Conservation (phyloP, 1,140 invertebrate genomes). For the Penaeus vannamei region DNA sequence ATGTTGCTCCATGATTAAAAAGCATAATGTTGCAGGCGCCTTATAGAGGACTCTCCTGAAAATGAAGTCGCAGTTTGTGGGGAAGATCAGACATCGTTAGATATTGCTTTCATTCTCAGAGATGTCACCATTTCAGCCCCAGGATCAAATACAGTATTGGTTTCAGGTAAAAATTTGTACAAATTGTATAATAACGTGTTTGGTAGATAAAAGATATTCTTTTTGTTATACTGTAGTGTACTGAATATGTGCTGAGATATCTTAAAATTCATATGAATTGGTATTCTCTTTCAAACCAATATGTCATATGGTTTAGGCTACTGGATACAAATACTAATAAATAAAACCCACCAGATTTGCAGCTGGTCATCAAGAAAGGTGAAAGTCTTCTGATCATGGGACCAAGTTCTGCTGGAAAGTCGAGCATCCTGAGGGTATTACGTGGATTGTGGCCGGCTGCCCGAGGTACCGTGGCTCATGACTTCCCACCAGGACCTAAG, state of each 20-base stretch:
- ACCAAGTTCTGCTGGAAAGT: conserved; percentile 78
- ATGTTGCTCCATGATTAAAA: too few species aligned
- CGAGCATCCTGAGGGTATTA: conserved; percentile 76
- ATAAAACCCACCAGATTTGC: conserved; percentile 70
- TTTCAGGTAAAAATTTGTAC: conserved; percentile 43
- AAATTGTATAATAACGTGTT: neutral
- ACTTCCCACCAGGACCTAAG: conserved; percentile 69
- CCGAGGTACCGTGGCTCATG: conserved; percentile 71
- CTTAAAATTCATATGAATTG: too few species aligned
- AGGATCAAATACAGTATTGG: conserved; percentile 65
- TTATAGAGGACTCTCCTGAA: conserved; percentile 31
- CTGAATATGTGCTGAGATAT: too few species aligned
- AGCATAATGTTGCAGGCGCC: neutral
- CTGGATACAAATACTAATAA: too few species aligned
- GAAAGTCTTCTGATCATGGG: conserved; percentile 76
- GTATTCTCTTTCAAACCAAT: too few species aligned
- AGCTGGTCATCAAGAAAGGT: conserved; percentile 72
- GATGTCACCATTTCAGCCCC: conserved; percentile 59
- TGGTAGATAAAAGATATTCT: neutral
- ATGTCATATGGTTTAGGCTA: too few species aligned
- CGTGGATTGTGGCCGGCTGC: conserved; percentile 76
- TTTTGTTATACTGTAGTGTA: too few species aligned
- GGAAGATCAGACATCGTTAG: conserved; percentile 29
- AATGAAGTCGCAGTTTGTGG: neutral
- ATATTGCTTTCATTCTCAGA: conserved; percentile 58